These are phyloP conservation scores for Cryptus viduatorius DNA, from an alignment of 2,888 invertebrate genomes.

Conservation along the genomic window DNA sequence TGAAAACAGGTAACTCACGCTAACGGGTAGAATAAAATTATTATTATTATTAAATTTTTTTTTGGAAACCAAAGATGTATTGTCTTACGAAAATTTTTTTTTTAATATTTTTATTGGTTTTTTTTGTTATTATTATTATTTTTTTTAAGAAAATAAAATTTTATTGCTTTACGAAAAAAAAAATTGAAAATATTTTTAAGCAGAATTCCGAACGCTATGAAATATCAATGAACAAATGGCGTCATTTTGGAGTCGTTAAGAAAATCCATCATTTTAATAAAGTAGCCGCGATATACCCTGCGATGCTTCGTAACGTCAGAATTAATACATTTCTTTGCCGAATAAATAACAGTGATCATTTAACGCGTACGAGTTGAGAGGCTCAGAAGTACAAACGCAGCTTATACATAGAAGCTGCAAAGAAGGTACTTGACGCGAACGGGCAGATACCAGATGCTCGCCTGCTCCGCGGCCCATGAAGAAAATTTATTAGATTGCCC, in stretches of 20 bases:
- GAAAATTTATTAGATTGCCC: constrained; percentile 47
- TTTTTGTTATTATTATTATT: too few relatives aligned
- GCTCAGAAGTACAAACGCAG: neutral
- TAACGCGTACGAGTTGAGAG: neutral
- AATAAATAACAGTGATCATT: constrained; percentile 2
- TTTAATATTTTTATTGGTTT: too few relatives aligned
- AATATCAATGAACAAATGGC: too few relatives aligned
- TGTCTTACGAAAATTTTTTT: neutral
- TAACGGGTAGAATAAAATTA: too few relatives aligned
- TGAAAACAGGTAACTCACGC: too few relatives aligned
- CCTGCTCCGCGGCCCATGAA: neutral
- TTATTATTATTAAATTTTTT: too few relatives aligned
- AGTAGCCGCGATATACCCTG: neutral
- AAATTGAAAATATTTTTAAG: neutral
- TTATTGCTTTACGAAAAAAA: neutral
- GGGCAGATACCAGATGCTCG: constrained; percentile 49
- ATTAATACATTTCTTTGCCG: neutral
- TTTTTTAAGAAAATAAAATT: too few relatives aligned
- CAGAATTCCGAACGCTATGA: too few relatives aligned
- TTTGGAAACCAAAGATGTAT: too few relatives aligned
- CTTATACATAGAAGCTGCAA: neutral
- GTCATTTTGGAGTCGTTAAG: neutral
- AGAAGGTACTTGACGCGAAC: constrained; percentile 45
- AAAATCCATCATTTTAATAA: neutral
- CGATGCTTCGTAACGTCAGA: neutral